These are phyloP conservation scores for Drosophila micromelanica DNA, from an alignment of 1,140 invertebrate species.

Conservation along the genomic window DNA sequence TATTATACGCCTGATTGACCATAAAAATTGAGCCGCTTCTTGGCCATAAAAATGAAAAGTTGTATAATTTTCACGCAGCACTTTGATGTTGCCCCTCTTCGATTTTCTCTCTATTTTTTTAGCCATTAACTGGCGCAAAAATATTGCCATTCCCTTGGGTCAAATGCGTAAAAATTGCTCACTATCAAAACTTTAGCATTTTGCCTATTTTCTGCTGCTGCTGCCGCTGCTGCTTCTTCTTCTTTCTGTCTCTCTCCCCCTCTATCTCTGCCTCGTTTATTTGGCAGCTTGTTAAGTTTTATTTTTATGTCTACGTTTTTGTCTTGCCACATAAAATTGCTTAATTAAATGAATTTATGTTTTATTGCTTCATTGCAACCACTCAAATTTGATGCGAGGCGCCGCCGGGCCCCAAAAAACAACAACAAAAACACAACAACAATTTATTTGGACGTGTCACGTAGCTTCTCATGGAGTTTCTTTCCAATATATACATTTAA, in stretches of 20 bases:
- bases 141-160: conserved; percentile 71
- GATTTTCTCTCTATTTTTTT: background rate
- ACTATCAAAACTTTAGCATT: conserved; percentile 59
- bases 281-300: conserved; percentile 49
- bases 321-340: conserved; percentile 65
- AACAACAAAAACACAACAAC: conserved; percentile 13
- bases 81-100: conserved; percentile 60
- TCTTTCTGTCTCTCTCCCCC: background rate
- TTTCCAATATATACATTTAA: conserved; percentile 9
- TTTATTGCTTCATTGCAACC: conserved; percentile 66
- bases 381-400: conserved; percentile 47
- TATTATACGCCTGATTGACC: conserved; percentile 76
- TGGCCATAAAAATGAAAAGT: conserved; percentile 75
- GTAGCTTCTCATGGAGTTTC: conserved; percentile 42
- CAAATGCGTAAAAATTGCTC: conserved; percentile 70
- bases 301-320: conserved; percentile 55
- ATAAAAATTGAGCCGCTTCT: conserved; percentile 62
- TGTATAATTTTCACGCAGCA: conserved; percentile 61
- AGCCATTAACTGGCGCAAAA: conserved; percentile 58
- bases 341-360: conserved; percentile 81
- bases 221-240: no score
- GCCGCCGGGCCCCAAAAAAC: conserved; percentile 7
- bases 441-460: conserved; percentile 71
- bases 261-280: background rate
- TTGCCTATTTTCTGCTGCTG: background rate